These are phyloP conservation scores for Caenorhabditis latens DNA, from an alignment of 1,140 invertebrate species.

Conservation along the genomic window DNA sequence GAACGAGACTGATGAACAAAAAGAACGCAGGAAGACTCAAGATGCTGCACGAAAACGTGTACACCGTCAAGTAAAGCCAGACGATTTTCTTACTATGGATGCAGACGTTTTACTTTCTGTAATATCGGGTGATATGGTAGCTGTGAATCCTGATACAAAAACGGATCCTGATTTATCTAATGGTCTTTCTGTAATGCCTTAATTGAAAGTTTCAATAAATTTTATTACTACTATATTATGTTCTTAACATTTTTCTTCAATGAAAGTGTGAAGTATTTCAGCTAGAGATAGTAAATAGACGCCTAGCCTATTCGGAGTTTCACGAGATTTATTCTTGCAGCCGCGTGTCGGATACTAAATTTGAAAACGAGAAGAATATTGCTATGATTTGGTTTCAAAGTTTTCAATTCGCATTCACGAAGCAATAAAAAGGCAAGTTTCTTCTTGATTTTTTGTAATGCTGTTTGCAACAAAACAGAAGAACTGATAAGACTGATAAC, in stretches of 20 bases:
- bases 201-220: no score
- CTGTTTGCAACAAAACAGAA: conserved; percentile 35
- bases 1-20: not conserved
- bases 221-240: no score
- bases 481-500: conserved; percentile 51
- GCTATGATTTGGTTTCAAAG: not conserved
- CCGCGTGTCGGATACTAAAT: not conserved
- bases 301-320: no score
- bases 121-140: no score
- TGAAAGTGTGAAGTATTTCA: no score
- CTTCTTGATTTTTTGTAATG: not conserved
- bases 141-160: no score
- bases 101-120: no score
- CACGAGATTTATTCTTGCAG: not conserved
- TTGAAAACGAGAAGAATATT: no score
- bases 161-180: no score
- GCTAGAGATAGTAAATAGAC: no score
- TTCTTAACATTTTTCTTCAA: no score
- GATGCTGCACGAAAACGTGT: conserved; percentile 6
- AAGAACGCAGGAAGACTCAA: not conserved
- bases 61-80: not conserved
- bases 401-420: not conserved
- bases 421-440: conserved; percentile 25
- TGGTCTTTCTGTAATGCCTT: no score
- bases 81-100: not conserved